Conservation (phyloP, 2,113 vertebrate genomes). For the Ahaetulla prasina region DNA sequence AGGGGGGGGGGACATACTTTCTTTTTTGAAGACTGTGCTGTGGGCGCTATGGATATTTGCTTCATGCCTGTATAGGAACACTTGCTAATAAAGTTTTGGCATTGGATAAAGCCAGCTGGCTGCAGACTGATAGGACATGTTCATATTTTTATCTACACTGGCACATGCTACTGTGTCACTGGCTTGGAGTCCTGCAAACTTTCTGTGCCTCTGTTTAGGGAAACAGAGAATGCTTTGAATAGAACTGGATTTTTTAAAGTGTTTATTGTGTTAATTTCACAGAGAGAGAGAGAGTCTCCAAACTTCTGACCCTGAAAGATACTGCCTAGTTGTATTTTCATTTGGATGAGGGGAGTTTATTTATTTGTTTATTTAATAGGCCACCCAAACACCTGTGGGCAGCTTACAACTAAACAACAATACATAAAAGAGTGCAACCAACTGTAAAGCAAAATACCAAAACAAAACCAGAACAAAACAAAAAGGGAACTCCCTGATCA, state of each 20-base stretch:
- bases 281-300: neutral
- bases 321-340: neutral
- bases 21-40: neutral
- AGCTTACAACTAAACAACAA: neutral
- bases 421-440: neutral
- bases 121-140: constrained; percentile 13
- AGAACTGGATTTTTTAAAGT: neutral
- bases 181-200: neutral
- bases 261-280: neutral
- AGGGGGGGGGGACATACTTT: neutral
- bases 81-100: neutral
- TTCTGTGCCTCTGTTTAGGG: neutral
- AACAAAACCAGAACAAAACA: neutral
- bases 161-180: constrained; percentile 11
- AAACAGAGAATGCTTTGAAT: neutral
- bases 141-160: constrained; percentile 9
- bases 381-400: neutral
- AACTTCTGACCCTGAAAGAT: neutral
- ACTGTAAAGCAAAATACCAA: neutral
- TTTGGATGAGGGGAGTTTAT: neutral
- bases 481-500: neutral
- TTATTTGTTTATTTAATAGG: neutral
- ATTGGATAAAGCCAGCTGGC: neutral
- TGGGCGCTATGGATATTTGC: neutral
- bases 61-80: neutral